phyloP scores from a whole-genome alignment of 1,140 invertebrate genomes.

The Metopolophium dirhodum region DNA sequence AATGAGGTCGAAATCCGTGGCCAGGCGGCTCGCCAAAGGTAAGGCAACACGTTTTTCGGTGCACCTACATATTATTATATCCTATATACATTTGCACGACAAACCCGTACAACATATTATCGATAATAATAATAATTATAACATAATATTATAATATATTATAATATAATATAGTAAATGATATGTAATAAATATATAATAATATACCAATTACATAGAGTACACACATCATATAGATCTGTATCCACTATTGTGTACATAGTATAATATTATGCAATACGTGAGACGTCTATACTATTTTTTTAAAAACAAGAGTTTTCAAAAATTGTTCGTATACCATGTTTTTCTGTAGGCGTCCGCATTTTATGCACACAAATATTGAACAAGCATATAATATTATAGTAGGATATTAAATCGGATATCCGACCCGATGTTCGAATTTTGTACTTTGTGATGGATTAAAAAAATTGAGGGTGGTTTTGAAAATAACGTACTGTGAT shows the following conservation, averaged over 20 bases:
- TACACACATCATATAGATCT: no score
- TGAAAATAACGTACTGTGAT: neutral
- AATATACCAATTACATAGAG: no score
- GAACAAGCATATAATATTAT: neutral
- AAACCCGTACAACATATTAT: no score
- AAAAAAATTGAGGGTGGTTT: neutral
- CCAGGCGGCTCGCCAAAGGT: conserved; percentile 51
- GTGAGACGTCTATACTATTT: neutral
- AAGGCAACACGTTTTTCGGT: neutral
- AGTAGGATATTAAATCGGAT: neutral
- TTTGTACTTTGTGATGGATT: neutral
- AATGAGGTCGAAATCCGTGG: conserved; percentile 52
- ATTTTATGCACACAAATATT: neutral
- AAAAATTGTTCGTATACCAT: neutral
- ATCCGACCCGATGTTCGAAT: neutral
- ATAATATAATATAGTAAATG: no score
- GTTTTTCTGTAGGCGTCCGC: neutral
- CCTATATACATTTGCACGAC: neutral
- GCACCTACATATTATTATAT: neutral
- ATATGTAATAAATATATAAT: no score
- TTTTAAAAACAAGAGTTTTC: neutral
- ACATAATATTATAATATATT: no score
- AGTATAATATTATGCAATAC: no score
- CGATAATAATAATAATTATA: no score
- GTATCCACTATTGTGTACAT: no score